A percentile compares a stretch with the other conserved stretches of the same genome.
phyloP scores from a whole-genome alignment of 2,797 vertebrate species.

The Poeciliopsis paucimaculata region DNA sequence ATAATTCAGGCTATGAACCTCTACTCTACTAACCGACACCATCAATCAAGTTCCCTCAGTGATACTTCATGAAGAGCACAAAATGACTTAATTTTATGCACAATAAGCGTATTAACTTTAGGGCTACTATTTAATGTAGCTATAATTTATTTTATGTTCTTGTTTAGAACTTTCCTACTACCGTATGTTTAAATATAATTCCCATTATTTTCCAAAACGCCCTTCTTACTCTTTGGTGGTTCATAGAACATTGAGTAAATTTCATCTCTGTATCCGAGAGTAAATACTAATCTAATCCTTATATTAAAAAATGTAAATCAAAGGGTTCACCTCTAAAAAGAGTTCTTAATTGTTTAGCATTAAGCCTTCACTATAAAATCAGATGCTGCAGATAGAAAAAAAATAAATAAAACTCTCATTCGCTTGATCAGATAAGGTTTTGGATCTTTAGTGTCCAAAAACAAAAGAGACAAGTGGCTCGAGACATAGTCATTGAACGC shows the following conservation, averaged over 20 bases:
- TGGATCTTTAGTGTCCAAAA: constrained; percentile 21
- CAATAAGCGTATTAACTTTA: neutral
- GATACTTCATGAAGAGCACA: neutral
- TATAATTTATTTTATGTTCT: neutral
- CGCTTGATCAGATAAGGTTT: constrained; percentile 30
- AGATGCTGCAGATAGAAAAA: constrained; percentile 7
- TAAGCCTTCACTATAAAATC: constrained; percentile 1
- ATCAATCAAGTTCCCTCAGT: neutral
- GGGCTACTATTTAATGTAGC: neutral
- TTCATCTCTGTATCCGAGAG: neutral
- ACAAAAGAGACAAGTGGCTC: constrained; percentile 18
- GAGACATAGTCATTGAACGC: constrained; percentile 28
- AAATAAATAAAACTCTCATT: constrained; percentile 38
- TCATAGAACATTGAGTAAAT: neutral
- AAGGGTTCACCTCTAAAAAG: neutral
- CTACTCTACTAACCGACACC: neutral
- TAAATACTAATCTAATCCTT: neutral
- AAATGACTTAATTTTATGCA: neutral
- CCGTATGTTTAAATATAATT: neutral
- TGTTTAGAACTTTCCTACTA: neutral
- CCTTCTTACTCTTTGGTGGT: neutral
- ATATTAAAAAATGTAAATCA: constrained; percentile 10
- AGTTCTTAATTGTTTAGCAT: constrained; percentile 2
- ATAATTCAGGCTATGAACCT: neutral
- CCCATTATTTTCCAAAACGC: neutral